A percentile compares a stretch with the other conserved stretches of the same genome.
Conservation (phyloP, 2,797 vertebrate species). For the Apodemus agrarius region DNA sequence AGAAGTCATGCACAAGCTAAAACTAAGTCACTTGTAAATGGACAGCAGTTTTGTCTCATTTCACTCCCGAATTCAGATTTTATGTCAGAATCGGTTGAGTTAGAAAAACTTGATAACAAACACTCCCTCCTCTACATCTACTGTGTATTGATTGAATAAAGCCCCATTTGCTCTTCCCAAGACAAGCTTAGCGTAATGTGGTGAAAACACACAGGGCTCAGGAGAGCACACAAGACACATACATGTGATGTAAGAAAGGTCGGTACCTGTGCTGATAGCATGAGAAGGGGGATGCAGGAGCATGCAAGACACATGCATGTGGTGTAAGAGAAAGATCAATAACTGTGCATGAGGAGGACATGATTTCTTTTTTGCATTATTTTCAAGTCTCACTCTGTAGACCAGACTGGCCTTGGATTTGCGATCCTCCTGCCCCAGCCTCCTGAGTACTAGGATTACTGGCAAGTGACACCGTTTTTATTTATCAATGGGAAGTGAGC, state of each 20-base stretch:
- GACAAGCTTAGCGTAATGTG: not conserved
- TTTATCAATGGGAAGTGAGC: not conserved
- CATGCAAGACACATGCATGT: not conserved
- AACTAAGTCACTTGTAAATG: not conserved
- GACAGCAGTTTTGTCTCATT: not conserved
- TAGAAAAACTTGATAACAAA: constrained; percentile 2
- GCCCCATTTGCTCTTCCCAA: not conserved
- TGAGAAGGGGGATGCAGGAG: not conserved
- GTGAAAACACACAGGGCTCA: not conserved
- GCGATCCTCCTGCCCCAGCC: not conserved
- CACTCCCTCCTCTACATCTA: not conserved
- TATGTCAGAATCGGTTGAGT: constrained; percentile 1
- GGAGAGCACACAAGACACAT: not conserved
- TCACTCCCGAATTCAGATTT: constrained; percentile 45
- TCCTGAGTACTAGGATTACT: not conserved
- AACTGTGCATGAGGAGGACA: not conserved
- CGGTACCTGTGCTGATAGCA: not conserved
- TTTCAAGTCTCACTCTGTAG: not conserved
- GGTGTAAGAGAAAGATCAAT: not conserved
- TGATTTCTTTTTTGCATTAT: not conserved
- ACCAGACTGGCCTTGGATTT: not conserved
- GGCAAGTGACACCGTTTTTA: not conserved
- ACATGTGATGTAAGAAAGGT: not conserved
- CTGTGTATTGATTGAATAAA: not conserved
- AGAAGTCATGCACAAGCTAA: not conserved